phyloP scores from a whole-genome alignment of 1,140 invertebrate genomes.

The Plutomurus gul region DNA sequence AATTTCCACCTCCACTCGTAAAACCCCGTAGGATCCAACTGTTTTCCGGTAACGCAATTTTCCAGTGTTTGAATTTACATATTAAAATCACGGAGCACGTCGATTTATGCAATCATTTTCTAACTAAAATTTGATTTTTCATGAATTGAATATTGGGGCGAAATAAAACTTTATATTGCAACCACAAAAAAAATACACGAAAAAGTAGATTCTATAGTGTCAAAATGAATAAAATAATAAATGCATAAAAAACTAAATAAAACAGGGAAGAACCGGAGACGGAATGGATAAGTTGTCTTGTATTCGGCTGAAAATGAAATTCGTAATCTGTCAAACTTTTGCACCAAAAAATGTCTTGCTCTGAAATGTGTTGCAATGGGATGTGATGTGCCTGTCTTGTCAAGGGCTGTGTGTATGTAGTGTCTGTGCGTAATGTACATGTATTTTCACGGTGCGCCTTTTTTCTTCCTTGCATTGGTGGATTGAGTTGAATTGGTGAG shows the following conservation, averaged over 20 bases:
- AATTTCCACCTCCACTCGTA: too few species aligned
- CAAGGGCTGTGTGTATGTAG: not conserved
- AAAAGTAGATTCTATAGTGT: too few species aligned
- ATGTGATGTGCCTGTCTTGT: not conserved
- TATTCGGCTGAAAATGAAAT: not conserved
- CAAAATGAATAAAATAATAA: constrained; percentile 6
- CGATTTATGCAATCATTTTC: too few species aligned
- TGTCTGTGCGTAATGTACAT: constrained; percentile 22
- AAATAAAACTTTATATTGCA: too few species aligned
- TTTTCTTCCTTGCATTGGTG: not conserved
- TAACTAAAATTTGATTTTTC: too few species aligned
- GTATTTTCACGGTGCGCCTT: not conserved
- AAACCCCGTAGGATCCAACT: too few species aligned
- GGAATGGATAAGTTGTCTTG: not conserved
- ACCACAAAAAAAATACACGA: too few species aligned
- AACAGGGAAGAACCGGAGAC: not conserved
- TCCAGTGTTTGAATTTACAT: too few species aligned
- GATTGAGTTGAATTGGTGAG: constrained; percentile 25
- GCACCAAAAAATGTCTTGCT: not conserved
- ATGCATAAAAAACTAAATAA: not conserved
- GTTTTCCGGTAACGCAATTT: too few species aligned
- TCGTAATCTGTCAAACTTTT: constrained; percentile 3
- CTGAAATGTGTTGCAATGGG: constrained; percentile 11
- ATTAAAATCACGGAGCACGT: too few species aligned
- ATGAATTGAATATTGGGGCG: too few species aligned